Base-by-base conservation (phyloP, 2,113 vertebrate species). In the Hippocampus barbouri region DNA sequence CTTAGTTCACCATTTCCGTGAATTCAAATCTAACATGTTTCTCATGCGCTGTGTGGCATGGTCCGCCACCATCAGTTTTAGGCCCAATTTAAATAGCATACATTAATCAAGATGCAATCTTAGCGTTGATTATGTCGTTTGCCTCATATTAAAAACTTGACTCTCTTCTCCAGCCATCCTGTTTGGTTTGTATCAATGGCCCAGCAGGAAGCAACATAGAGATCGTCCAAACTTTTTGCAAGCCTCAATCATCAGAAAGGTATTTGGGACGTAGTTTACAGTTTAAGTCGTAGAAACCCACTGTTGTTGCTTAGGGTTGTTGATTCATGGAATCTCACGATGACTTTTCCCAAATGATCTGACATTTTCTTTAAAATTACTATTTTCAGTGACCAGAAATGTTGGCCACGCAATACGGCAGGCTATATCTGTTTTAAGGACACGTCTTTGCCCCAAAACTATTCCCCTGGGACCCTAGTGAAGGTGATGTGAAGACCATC, bases 101-200 rank as follows among this genome's bases (percentile, higher is more conserved):
- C 43, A 54, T 54, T n/a, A 8, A n/a, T 54, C 51, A 54, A 10
- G 21, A 54, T 54, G 53, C 21, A 54, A 10, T 60, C 8, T 64
- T 43, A 12, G 10, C 30, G 4, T 34, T 34, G 30, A 34, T 4
- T 5, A 5, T 30, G 25, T 11, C 8, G 34, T 12, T 49, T 16
- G 47, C 40, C 56, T 70, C 10, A 59, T 43, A 30, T 27, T 30
- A 25, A 18, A 30, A 61, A 30, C 62, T 64, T 15, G 23, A n/a
- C 77, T 79, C 49, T 77, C 8, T 8, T 69, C 16, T 78, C 2
- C 77, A 92, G 91, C 86, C 89, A 5, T 80, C 83, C 34, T 92
- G 91, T 81, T 74, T 90, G 78, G 78, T 91, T 73, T 81, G 86
- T 41, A 78, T 93, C 27, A 93, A 89, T 0, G 91, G 90, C 2